Evolutionary conservation across 1,140 invertebrate species (phyloP), one percentile per base, ranked within the genome.

Genomic region (Druon quercuslanigerum): DNA sequence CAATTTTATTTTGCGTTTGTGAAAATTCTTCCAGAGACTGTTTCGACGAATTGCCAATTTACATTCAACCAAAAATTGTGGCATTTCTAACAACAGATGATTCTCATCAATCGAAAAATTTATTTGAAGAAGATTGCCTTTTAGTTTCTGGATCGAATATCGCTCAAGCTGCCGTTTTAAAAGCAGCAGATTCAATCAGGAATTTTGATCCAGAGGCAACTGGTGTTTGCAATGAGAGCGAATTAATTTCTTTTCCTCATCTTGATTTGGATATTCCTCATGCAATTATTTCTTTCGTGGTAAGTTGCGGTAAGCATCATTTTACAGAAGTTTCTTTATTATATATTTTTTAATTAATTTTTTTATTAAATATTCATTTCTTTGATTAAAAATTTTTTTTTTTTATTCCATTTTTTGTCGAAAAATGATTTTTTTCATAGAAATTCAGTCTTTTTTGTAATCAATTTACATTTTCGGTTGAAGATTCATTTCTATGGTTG

Each of bases 1-100:
- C 84, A 4, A 56, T 91, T 12, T 85, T 88, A n/a, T 89, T 92
- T 76, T 89, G 89, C 51, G 71, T 90, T 11, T 91, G 87, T 17
- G 74, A 85, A 1, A 82, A 84, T 40, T 83, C 85, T 0, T 76
- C 50, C 8, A 84, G 91, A 54, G 70, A 77, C 71, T 92, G 91
- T 50, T 74, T 81, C 16, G 72, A 86, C 12, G 75, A 79, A 70
- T 72, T 92, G 14, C 78, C 86, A 0, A 56, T 19, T 76, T 85
- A 87, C 54, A 72, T 86, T 7, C 83, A 81, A 57, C 76, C 77
- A 1, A 91, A 86, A 57, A 75, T 90, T 52, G 81, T 90, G 12
- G 87, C 86, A 73, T 91, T 90, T 52, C 72, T 89, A 13, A 82
- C 84, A 16, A 75, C 91, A 54, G 84, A 88, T 50, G 84, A 82